phyloP scores from a whole-genome alignment of 2,888 invertebrate genomes.

The Heliconius ismenius region DNA sequence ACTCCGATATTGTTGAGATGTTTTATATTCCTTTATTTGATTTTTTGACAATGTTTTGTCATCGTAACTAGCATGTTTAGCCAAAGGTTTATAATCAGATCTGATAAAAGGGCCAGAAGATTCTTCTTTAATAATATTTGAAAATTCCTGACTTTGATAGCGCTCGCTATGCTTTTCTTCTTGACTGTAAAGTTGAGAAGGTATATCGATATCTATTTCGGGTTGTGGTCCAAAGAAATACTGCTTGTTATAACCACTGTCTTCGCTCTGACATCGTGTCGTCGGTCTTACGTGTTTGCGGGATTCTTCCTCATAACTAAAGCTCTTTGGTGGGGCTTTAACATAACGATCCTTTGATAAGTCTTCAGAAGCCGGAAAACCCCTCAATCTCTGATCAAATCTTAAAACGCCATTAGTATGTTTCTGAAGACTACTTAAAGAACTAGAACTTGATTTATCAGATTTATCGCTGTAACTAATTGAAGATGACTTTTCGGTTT shows the following conservation, averaged over 20 bases:
- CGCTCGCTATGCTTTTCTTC: conserved; percentile 84
- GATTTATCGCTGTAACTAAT: conserved; percentile 79
- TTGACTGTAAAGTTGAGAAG: conserved; percentile 82
- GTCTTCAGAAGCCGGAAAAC: conserved; percentile 59
- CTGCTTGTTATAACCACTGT: conserved; percentile 71
- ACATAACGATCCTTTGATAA: conserved; percentile 65
- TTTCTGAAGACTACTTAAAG: conserved; percentile 76
- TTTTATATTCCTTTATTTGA: conserved; percentile 84
- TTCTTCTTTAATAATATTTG: conserved; percentile 74
- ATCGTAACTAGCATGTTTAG: conserved; percentile 85
- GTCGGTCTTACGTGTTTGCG: conserved; percentile 77
- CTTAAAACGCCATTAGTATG: conserved; percentile 68
- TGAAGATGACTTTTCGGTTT: conserved; percentile 76
- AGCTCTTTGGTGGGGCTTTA: conserved; percentile 75
- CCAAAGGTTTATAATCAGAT: conserved; percentile 81
- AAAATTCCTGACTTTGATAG: conserved; percentile 85
- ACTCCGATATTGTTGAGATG: conserved; percentile 79
- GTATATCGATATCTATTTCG: conserved; percentile 81
- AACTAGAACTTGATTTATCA: conserved; percentile 79
- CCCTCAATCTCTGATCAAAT: conserved; percentile 68
- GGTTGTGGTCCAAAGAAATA: conserved; percentile 74
- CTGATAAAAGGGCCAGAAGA: conserved; percentile 68
- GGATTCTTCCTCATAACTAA: conserved; percentile 75
- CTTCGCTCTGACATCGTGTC: conserved; percentile 83
- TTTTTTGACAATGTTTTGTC: conserved; percentile 84